phyloP scores from a whole-genome alignment of 2,797 vertebrate genomes.

The Enoplosus armatus region DNA sequence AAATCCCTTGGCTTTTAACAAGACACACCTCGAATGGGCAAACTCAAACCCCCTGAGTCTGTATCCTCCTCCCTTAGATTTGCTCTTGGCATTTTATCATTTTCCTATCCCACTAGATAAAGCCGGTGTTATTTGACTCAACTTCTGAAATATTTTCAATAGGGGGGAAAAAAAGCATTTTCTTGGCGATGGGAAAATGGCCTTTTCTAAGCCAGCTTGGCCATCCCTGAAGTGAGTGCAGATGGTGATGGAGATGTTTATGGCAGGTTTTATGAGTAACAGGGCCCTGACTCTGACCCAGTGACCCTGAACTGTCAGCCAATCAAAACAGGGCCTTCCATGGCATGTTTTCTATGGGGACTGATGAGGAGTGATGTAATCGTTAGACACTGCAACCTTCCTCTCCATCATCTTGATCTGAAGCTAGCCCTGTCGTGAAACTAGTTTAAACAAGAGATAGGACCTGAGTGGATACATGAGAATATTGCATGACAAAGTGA shows the following conservation, averaged over 20 bases:
- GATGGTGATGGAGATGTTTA: slow-evolving; percentile 82
- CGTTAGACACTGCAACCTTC: slow-evolving; percentile 57
- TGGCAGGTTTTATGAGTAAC: slow-evolving; percentile 81
- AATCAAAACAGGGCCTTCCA: slow-evolving; percentile 79
- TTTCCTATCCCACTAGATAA: slow-evolving; percentile 80
- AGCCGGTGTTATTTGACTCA: slow-evolving; percentile 74
- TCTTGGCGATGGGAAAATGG: slow-evolving; percentile 64
- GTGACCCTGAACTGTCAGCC: slow-evolving; percentile 83
- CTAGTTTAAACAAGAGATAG: slow-evolving; percentile 40
- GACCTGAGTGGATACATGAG: background rate
- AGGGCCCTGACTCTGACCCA: slow-evolving; percentile 77
- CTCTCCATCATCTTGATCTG: slow-evolving; percentile 63
- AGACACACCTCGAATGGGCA: slow-evolving; percentile 81
- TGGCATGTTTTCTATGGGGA: slow-evolving; percentile 80
- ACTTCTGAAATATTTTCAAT: slow-evolving; percentile 75
- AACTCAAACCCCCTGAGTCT: slow-evolving; percentile 69
- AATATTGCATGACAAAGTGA: slow-evolving; percentile 39
- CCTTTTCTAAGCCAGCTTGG: slow-evolving; percentile 55
- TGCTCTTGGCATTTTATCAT: slow-evolving; percentile 76
- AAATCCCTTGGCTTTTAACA: slow-evolving; percentile 77
- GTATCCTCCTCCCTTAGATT: slow-evolving; percentile 73
- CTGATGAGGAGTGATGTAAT: slow-evolving; percentile 83
- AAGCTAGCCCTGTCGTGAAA: slow-evolving; percentile 1
- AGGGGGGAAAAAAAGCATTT: slow-evolving; percentile 50
- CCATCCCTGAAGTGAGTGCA: slow-evolving; percentile 73